Evolutionary conservation across 2,888 invertebrate genomes (phyloP).

Genomic region (Fragum fragum): DNA sequence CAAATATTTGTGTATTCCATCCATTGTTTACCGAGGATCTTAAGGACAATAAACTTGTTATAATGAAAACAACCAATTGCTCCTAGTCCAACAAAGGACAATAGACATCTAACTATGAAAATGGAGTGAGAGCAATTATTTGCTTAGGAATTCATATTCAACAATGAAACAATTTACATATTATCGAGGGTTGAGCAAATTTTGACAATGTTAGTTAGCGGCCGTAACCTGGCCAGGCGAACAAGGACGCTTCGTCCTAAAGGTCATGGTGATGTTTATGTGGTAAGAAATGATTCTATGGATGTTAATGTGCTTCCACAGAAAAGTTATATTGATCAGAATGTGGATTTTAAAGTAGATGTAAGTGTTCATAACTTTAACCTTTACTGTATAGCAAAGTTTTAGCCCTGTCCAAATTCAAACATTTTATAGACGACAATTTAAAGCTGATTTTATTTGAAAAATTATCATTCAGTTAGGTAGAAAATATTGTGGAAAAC

Average conservation of each 20-base stretch:
- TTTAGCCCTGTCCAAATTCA: too few relatives aligned
- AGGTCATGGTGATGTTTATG: background rate
- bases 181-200: constrained; percentile 10
- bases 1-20: constrained; percentile 20
- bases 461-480: too few relatives aligned
- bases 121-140: constrained; percentile 52
- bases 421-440: too few relatives aligned
- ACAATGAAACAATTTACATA: constrained; percentile 55
- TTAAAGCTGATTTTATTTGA: too few relatives aligned
- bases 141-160: constrained; percentile 63
- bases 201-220: constrained; percentile 52
- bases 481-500: too few relatives aligned
- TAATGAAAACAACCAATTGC: constrained; percentile 31
- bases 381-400: too few relatives aligned
- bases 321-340: constrained; percentile 11
- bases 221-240: constrained; percentile 49
- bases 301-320: background rate
- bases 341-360: constrained; percentile 24
- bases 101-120: constrained; percentile 6
- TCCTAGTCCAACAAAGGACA: constrained; percentile 1
- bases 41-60: constrained; percentile 47
- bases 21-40: constrained; percentile 40
- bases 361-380: constrained; percentile 6
- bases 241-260: constrained; percentile 58
- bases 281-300: background rate